Base-by-base conservation (phyloP, 2,888 invertebrate species). In the Sminthurinus aureus region DNA sequence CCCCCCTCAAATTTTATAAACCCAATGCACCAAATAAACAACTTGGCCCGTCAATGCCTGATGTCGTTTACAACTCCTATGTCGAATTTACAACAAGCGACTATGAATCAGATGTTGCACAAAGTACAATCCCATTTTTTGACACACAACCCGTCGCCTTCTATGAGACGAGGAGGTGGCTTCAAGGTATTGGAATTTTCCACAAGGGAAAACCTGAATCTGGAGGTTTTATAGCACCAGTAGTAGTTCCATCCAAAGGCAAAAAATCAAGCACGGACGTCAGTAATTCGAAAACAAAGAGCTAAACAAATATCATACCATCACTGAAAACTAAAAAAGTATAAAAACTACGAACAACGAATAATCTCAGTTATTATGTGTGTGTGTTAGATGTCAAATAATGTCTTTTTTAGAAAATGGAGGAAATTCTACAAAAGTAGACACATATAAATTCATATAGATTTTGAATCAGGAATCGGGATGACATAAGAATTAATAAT, bases 31-130 rank as follows among this genome's bases (percentile, higher is more conserved):
- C 84, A n/a, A 18, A 50, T 15, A 15, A 26, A 18, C 84, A 84
- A 67, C 8, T 24, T n/a, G 84, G 84, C 0, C 84, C 84, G 15
- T 84, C 84, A 0, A 84, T 84, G 84, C 84, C 84, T 0, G 82
- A 82, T 52, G 78, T 79, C 0, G 82, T 84, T 6, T 74, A 82
- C 38, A 76, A 79, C 75, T 84, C 84, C 0, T 84, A 79, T 52
- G 82, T 82, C 0, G 84, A 84, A 76, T 84, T 84, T 58, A 82
- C 74, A 15, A 26, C 75, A 6, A 79, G 79, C 11, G 79, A 79
- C 22, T 84, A 82, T 76, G 84, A 84, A 18, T 18, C 20, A 73
- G 84, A 84, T 71, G n/a, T 82, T 24, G 82, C 73, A 9, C 84
- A 84, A 52, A 66, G 82, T 22, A 78, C 82, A 15, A 79, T 84